Evolutionary conservation across 2,797 vertebrate genomes (phyloP), one percentile per base, ranked within the genome.

Genomic region (Crocidura indochinensis): DNA sequence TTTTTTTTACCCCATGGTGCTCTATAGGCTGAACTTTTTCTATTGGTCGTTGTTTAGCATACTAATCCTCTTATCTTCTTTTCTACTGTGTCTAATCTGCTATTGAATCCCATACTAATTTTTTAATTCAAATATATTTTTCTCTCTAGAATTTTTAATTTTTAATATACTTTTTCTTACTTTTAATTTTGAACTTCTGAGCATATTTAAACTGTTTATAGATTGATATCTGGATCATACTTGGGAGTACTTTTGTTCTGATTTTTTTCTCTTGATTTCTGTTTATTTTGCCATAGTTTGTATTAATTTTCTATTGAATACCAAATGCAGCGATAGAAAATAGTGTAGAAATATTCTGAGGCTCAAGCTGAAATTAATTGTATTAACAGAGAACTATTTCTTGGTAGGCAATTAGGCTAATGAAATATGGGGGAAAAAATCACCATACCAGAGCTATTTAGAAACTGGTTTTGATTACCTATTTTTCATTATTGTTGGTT

Each of bases 201-300:
- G 38, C 38, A 38, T 38, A 38, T 38, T 38, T 38, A 38, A 38
- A 38, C 38, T 38, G 5, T 38, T 38, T 38, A 38, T 38, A 38
- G 38, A 38, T 38, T 5, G 5, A 38, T 38, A 38, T 38, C 5
- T 38, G 38, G 38, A 5, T 38, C 38, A 38, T 38, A 38, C 38
- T 38, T 2, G 38, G 38, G 5, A 38, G 38, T 38, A 38, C 5
- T 38, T 38, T 38, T 38, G 38, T 38, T 2, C 38, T 38, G 38
- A 38, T 38, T n/a, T 65, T 12, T 17, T 26, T 24, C 22, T 46
- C 19, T 88, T 92, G 31, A 44, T 4, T 73, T 76, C 22, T 76
- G 6, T 72, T 88, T 74, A 84, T 91, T 90, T 82, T 85, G 71
- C 38, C 84, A 38, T 87, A 44, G 71, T 6, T 65, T 6, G 14